Conservation (phyloP, 2,797 vertebrate genomes). For the Mastacembelus armatus region DNA sequence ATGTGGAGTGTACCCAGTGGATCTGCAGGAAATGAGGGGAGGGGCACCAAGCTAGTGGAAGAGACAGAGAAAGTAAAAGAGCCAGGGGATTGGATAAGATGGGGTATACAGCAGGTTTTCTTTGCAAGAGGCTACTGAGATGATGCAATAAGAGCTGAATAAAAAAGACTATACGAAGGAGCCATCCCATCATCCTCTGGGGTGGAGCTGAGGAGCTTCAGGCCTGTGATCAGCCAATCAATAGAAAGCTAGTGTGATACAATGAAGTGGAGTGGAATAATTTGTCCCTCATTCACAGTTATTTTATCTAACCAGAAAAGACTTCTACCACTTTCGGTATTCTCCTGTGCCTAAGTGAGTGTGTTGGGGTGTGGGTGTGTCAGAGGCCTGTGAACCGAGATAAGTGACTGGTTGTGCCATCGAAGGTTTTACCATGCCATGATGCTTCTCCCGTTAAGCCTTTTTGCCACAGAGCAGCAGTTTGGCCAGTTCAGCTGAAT, state of each 20-base stretch:
- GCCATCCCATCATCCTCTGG: constrained; percentile 62
- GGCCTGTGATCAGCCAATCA: constrained; percentile 61
- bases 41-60: constrained; percentile 7
- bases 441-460: constrained; percentile 48
- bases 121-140: constrained; percentile 33
- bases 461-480: constrained; percentile 49
- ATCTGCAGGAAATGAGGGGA: constrained; percentile 35
- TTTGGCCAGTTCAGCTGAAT: constrained; percentile 25
- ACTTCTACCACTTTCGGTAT: constrained; percentile 33
- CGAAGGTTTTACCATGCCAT: constrained; percentile 44
- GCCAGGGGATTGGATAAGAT: constrained; percentile 40
- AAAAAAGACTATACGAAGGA: constrained; percentile 58
- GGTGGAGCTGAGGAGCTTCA: constrained; percentile 66
- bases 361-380: constrained; percentile 26
- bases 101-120: constrained; percentile 29
- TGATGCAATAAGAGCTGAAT: too few species aligned
- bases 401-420: constrained; percentile 58
- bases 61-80: constrained; percentile 27
- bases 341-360: constrained; percentile 21
- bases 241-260: constrained; percentile 61
- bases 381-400: constrained; percentile 63
- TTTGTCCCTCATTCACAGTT: constrained; percentile 63
- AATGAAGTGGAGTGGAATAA: constrained; percentile 40
- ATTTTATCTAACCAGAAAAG: too few species aligned
- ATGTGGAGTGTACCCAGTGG: constrained; percentile 56